phyloP scores from a whole-genome alignment of 64 coral and sea anemone species.

The Dendrophyllia cribrosa region DNA sequence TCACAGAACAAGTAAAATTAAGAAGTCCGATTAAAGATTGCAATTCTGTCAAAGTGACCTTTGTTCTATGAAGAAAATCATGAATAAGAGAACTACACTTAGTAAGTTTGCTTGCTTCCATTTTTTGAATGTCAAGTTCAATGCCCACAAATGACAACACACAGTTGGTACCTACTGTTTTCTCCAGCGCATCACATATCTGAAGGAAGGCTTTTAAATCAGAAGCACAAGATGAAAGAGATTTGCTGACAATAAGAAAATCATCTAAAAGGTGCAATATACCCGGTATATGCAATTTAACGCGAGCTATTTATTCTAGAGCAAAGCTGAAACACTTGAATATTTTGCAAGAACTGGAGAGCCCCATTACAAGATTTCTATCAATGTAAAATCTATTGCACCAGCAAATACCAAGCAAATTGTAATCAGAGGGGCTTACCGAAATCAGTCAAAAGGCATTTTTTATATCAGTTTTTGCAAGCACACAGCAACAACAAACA shows the following conservation, averaged over 20 bases:
- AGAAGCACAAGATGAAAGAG: too few species aligned
- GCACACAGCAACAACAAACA: too few species aligned
- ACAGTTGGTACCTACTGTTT: too few species aligned
- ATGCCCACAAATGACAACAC: too few species aligned
- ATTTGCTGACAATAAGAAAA: background rate
- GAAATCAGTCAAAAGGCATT: slow-evolving; percentile 6
- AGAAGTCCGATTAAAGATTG: background rate
- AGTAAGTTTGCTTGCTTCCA: too few species aligned
- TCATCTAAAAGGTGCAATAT: background rate
- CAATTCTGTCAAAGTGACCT: background rate
- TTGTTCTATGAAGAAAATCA: background rate
- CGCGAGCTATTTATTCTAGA: background rate
- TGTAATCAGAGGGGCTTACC: background rate
- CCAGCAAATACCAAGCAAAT: background rate
- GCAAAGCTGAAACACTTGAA: background rate
- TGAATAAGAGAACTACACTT: too few species aligned
- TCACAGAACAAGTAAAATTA: background rate
- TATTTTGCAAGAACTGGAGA: background rate
- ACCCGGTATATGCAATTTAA: background rate
- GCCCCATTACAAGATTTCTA: background rate
- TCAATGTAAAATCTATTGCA: background rate
- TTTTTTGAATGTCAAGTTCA: too few species aligned
- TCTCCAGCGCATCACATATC: too few species aligned
- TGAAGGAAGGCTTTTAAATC: too few species aligned
- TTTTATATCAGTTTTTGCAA: slow-evolving; percentile 19